Evolutionary conservation across 2,797 vertebrate genomes (phyloP).

Genomic region (Podarcis siculus): DNA sequence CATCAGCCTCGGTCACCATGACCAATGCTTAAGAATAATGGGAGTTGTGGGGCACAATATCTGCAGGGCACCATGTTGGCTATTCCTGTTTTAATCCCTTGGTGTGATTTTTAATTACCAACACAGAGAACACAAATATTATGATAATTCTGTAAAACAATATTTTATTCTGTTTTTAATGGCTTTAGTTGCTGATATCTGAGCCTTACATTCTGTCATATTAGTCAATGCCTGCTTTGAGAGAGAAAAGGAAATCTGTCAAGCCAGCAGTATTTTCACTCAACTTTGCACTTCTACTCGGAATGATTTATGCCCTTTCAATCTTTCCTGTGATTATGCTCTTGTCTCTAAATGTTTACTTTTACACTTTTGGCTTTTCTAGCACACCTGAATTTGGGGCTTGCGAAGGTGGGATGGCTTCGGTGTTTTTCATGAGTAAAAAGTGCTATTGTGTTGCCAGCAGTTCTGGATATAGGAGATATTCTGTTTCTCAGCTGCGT

Average conservation of each 20-base stretch:
- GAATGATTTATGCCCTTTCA: slow-evolving; percentile 60
- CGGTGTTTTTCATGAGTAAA: slow-evolving; percentile 62
- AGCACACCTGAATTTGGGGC: slow-evolving; percentile 57
- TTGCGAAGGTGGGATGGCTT: slow-evolving; percentile 61
- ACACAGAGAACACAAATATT: slow-evolving; percentile 4
- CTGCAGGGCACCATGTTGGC: not conserved
- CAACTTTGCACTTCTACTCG: slow-evolving; percentile 52
- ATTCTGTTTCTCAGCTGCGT: slow-evolving; percentile 65
- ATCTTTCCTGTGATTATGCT: slow-evolving; percentile 60
- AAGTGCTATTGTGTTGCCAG: slow-evolving; percentile 67
- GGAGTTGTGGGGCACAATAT: not conserved
- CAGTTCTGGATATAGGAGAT: slow-evolving; percentile 60
- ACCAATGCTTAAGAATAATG: not conserved
- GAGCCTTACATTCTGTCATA: slow-evolving; percentile 40
- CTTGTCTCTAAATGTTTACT: slow-evolving; percentile 54
- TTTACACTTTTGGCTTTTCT: slow-evolving; percentile 65
- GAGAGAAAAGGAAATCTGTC: slow-evolving; percentile 14
- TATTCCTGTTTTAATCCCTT: not conserved
- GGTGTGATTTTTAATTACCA: slow-evolving; percentile 25
- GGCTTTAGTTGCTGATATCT: not conserved
- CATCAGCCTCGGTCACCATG: no score
- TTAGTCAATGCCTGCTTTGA: slow-evolving; percentile 19
- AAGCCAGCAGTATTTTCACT: slow-evolving; percentile 50
- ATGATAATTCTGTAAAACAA: slow-evolving; percentile 33
- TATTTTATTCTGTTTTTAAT: not conserved